Percentiles rank a stretch among this genome's conserved stretches.
Conservation (phyloP, 2,113 vertebrate genomes). For the Hippocampus mohnikei region DNA sequence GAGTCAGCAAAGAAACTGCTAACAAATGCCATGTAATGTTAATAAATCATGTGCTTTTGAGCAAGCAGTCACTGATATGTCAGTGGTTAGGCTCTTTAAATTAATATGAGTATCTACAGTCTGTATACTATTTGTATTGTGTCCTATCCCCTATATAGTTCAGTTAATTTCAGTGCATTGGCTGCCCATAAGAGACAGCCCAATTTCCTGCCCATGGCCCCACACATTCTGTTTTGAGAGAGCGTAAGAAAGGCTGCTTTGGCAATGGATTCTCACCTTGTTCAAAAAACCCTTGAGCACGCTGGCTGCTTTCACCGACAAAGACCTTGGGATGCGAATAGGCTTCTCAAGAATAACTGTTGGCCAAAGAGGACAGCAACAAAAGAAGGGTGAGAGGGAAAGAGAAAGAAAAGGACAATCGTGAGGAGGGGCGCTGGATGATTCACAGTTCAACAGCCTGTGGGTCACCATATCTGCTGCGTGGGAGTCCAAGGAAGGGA, state of each 20-base stretch:
- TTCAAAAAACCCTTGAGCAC: slow-evolving; percentile 98
- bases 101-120: background rate
- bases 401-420: slow-evolving; percentile 38
- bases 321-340: slow-evolving; percentile 95
- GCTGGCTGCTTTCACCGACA: slow-evolving; percentile 97
- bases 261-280: slow-evolving; percentile 80
- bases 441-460: slow-evolving; percentile 56
- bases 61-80: background rate
- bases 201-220: slow-evolving; percentile 4
- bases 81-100: background rate
- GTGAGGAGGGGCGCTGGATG: slow-evolving; percentile 51
- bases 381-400: slow-evolving; percentile 11
- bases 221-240: slow-evolving; percentile 6
- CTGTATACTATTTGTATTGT: background rate
- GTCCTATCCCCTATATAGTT: background rate
- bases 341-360: slow-evolving; percentile 98
- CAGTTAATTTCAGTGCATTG: background rate
- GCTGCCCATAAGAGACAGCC: background rate
- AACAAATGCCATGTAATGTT: background rate
- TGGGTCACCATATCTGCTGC: slow-evolving; percentile 57
- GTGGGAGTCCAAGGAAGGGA: slow-evolving; percentile 46
- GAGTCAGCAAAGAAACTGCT: background rate
- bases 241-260: slow-evolving; percentile 1
- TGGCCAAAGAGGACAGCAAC: slow-evolving; percentile 32
- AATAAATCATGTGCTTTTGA: background rate